phyloP scores from a whole-genome alignment of 2,797 vertebrate genomes.

The Falco rusticolus region DNA sequence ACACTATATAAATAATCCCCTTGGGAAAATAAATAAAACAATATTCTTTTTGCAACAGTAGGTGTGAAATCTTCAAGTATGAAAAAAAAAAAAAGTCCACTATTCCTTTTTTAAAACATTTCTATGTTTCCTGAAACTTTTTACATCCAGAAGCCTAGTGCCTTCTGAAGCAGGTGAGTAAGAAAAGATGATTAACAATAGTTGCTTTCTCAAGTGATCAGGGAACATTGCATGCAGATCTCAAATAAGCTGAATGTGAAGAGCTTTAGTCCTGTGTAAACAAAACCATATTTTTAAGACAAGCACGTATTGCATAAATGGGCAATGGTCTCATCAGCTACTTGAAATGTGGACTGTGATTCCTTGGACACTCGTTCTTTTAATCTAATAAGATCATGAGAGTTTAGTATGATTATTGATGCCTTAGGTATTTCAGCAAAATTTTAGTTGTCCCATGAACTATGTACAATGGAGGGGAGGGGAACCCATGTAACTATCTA shows the following conservation, averaged over 20 bases:
- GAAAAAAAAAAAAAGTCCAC: neutral
- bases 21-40: neutral
- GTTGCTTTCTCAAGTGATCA: neutral
- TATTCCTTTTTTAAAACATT: neutral
- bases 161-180: neutral
- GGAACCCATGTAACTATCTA: neutral
- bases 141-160: neutral
- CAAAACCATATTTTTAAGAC: neutral
- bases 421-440: neutral
- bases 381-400: neutral
- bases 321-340: neutral
- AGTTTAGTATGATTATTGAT: neutral
- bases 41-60: neutral
- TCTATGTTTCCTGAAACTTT: neutral
- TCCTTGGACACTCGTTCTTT: neutral
- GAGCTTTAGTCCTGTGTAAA: neutral
- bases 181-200: neutral
- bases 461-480: neutral
- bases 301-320: neutral
- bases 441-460: neutral
- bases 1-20: slow-evolving; percentile 1
- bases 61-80: neutral
- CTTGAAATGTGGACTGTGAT: neutral
- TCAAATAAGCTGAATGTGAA: neutral
- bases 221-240: neutral